phyloP scores from a whole-genome alignment of 2,113 vertebrate genomes.

The Andinoacara biseriatus region DNA sequence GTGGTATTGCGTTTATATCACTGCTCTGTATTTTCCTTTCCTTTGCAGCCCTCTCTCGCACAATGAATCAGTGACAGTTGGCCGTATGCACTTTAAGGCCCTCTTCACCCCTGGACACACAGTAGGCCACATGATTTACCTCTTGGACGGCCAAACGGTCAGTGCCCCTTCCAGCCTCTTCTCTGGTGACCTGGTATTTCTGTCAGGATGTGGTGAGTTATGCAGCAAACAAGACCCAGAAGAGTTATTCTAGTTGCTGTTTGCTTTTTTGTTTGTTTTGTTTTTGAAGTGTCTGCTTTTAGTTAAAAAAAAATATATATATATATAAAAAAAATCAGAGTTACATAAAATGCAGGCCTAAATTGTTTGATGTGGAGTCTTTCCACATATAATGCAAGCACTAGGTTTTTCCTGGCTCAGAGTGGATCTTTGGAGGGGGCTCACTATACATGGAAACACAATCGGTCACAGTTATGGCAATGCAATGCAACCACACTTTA shows the following conservation, averaged over 20 bases:
- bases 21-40: background rate
- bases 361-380: background rate
- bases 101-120: conserved; percentile 95
- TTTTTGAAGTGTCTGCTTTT: background rate
- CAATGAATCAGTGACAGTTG: conserved; percentile 86
- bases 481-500: background rate
- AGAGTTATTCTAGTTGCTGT: background rate
- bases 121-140: conserved; percentile 93
- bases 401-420: background rate
- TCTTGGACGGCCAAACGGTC: conserved; percentile 85
- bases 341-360: background rate
- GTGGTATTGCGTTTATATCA: background rate
- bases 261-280: background rate
- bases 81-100: conserved; percentile 87
- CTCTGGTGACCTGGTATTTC: conserved; percentile 96
- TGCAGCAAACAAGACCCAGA: background rate
- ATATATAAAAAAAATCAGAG: background rate
- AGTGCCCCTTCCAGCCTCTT: conserved; percentile 89
- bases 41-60: conserved; percentile 86
- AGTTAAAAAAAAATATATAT: no score
- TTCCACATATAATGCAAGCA: background rate
- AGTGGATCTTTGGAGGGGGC: background rate
- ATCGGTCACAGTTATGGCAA: no score
- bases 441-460: background rate
- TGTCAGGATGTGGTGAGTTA: conserved; percentile 92